Conservation (phyloP, 1,140 invertebrate species). For the Panagrolaimus sp. region DNA sequence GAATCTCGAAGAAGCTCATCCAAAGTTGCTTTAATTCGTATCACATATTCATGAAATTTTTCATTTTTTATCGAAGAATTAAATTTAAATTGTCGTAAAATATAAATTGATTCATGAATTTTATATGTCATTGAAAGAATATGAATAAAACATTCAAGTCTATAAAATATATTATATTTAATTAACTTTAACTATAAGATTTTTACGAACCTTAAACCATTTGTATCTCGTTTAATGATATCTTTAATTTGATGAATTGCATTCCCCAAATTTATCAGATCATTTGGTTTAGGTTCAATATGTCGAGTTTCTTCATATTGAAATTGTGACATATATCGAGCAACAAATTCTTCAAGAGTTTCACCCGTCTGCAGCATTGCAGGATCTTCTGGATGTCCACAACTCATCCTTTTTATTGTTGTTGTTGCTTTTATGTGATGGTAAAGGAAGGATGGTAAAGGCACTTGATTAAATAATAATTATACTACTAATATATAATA, state of each 20-base stretch:
- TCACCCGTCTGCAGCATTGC: background rate
- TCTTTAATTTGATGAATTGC: slow-evolving; percentile 11
- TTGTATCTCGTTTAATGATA: background rate
- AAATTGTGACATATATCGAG: slow-evolving; percentile 3
- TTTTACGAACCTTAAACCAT: background rate
- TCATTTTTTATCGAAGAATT: background rate
- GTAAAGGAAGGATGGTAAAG: no score
- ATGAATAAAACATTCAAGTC: background rate
- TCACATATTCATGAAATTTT: background rate
- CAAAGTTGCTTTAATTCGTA: background rate
- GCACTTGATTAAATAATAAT: no score
- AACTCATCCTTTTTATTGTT: no score
- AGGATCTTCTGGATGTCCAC: slow-evolving; percentile 1
- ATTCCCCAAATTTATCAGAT: background rate
- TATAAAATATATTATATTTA: background rate
- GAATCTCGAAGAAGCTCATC: slow-evolving; percentile 11
- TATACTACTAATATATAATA: no score
- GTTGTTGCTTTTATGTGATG: no score
- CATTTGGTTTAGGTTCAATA: background rate
- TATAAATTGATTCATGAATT: background rate
- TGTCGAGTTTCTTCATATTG: slow-evolving; percentile 1
- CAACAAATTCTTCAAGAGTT: slow-evolving; percentile 2
- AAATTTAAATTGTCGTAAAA: background rate
- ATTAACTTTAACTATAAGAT: background rate
- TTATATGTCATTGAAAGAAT: background rate